Percentiles rank a stretch among this genome's conserved stretches.
phyloP scores from a whole-genome alignment of 2,888 invertebrate genomes.

The Diaprepes abbreviatus region DNA sequence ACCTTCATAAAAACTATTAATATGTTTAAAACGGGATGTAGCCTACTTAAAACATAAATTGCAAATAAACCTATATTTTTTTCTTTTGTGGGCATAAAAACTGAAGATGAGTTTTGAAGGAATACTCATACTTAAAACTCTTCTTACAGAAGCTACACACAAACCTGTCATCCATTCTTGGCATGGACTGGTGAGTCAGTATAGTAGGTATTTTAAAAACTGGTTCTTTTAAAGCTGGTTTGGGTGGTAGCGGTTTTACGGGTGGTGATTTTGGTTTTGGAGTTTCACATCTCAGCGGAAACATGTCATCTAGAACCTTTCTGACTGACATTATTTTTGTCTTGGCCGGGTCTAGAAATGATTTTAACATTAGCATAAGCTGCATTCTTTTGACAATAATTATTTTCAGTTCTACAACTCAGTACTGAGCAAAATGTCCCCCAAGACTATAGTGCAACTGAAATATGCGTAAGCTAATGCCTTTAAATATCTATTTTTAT shows the following conservation, averaged over 20 bases:
- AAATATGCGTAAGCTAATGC: no score
- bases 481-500: no score
- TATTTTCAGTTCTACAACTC: no score
- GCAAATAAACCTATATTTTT: background rate
- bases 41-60: background rate
- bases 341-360: background rate
- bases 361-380: background rate
- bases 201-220: slow-evolving; percentile 1
- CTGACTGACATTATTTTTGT: background rate
- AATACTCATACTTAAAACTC: slow-evolving; percentile 17
- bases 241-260: background rate
- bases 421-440: no score
- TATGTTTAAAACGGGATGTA: no score
- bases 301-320: slow-evolving; percentile 7
- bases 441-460: no score
- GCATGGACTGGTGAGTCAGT: background rate
- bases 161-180: background rate
- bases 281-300: background rate
- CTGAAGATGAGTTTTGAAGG: slow-evolving; percentile 16
- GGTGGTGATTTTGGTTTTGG: background rate
- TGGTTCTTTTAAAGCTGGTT: background rate
- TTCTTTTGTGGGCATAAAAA: slow-evolving; percentile 15
- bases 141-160: slow-evolving; percentile 13
- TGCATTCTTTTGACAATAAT: no score
- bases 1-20: no score